Base-by-base conservation (phyloP, 2,888 invertebrate species). In the Theretra japonica region DNA sequence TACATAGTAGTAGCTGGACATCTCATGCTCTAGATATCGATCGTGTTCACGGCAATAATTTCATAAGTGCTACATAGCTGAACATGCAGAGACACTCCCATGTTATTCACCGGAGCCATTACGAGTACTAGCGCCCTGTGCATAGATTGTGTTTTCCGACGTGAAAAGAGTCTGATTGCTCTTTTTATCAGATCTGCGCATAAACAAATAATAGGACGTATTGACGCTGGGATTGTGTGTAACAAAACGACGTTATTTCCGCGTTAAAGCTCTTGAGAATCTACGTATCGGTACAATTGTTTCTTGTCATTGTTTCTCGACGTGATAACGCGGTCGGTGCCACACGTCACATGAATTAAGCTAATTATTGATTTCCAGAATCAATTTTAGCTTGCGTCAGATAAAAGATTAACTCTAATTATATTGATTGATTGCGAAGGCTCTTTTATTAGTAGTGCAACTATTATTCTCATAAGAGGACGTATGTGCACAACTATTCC, bases 1-100 rank as follows among this genome's bases (percentile, higher is more conserved):
- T 83, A 83, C 83, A 83, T 81, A 78, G 74, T 84, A 86, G 85
- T 83, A n/a, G 57, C 65, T 70, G 72, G 70, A 72, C 72, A 72
- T 58, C 65, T 68, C 50, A 68, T 59, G 68, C 57, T 68, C 68
- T 50, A 68, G 68, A 71, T 71, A 71, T 71, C 68, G 68, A 71
- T 71, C 68, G 68, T 71, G 48, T 56, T 62, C 62, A 57, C 23
- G 33, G 11, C 33, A 56, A 65, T 19, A 33, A 65, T 33, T 65
- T 41, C 30, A 65, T 56, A 56, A 33, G 25, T 71, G 50, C 56
- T 56, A 70, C 33, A 65, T 53, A 50, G 23, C 65, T 33, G 15
- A 33, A 33, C 33, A 33, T 23, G 28, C 33, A 19, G 23, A 56
- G 70, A 62, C 70, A 71, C 70, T 71, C 70, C 70, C 70, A 71